Conservation (phyloP, 2,888 invertebrate species). For the Agrotis puta region DNA sequence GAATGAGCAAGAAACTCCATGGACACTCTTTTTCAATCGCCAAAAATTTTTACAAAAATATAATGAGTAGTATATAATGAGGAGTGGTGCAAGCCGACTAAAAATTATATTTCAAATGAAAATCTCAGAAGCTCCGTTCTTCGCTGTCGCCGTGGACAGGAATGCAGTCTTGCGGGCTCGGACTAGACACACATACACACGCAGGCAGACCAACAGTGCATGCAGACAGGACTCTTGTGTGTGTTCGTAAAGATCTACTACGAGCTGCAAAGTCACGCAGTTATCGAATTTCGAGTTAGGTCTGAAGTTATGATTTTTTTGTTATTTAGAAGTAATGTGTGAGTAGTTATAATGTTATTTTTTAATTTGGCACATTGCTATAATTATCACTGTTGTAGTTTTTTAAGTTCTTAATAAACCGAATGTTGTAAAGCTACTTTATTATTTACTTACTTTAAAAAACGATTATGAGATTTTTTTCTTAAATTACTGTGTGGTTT, state of each 20-base stretch:
- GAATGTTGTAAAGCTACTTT: no score
- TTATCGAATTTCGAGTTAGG: slow-evolving; percentile 27
- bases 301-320: neutral
- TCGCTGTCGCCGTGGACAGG: slow-evolving; percentile 62
- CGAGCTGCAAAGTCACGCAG: slow-evolving; percentile 40
- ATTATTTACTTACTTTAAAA: no score
- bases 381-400: neutral
- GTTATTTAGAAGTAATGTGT: no score
- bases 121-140: slow-evolving; percentile 39
- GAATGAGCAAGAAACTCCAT: no score
- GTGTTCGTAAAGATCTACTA: slow-evolving; percentile 51
- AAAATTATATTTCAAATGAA: neutral
- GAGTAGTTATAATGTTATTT: no score
- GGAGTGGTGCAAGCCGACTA: neutral
- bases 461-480: no score
- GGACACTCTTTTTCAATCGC: no score
- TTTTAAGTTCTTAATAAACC: neutral
- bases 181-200: slow-evolving; percentile 67
- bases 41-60: no score
- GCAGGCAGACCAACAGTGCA: slow-evolving; percentile 19
- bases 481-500: no score
- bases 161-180: slow-evolving; percentile 82
- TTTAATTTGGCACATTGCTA: neutral
- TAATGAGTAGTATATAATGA: no score
- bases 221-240: slow-evolving; percentile 43